phyloP scores from a whole-genome alignment of 2,113 vertebrate species.

The Melanocharis versteri region DNA sequence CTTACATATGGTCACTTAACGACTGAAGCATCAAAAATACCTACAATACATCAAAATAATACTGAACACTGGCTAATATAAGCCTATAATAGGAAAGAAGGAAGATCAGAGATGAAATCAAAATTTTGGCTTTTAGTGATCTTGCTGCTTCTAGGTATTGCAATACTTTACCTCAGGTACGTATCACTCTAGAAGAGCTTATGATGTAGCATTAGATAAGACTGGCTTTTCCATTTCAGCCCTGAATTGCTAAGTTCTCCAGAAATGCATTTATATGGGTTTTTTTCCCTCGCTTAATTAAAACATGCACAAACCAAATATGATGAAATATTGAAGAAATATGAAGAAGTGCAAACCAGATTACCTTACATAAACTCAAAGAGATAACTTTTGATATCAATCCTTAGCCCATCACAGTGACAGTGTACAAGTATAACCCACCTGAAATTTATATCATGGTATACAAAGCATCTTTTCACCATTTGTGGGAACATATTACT shows the following conservation, averaged over 20 bases:
- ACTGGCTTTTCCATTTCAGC: background rate
- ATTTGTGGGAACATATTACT: background rate
- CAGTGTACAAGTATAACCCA: background rate
- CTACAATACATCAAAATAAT: slow-evolving; percentile 33
- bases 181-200: background rate
- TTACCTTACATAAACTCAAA: background rate
- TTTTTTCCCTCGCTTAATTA: background rate
- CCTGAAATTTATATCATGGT: background rate
- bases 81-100: background rate
- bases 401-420: background rate
- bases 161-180: background rate
- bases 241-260: background rate
- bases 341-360: background rate
- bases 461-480: background rate
- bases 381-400: background rate
- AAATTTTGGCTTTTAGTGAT: background rate
- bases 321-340: background rate
- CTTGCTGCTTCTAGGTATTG: background rate
- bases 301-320: background rate
- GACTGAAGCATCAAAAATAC: slow-evolving; percentile 3
- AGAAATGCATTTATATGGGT: background rate
- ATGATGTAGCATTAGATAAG: background rate
- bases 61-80: background rate
- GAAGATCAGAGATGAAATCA: background rate
- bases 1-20: slow-evolving; percentile 29